These are phyloP conservation scores for Phyllotis vaccarum DNA, from an alignment of 2,797 vertebrate genomes.

Conservation along the genomic window DNA sequence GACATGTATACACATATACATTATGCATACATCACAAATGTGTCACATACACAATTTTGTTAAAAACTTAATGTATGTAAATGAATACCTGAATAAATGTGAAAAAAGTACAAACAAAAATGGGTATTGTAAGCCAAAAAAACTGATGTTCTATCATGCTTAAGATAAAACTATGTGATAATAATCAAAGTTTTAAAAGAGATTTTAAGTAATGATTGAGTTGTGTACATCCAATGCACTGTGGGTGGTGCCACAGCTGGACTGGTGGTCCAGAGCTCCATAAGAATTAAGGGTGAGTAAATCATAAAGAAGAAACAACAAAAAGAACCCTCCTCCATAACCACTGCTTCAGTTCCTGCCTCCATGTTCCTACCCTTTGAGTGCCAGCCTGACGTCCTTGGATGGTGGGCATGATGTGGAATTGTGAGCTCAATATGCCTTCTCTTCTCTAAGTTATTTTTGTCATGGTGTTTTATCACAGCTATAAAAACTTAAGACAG, in stretches of 20 bases:
- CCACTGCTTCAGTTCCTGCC: not conserved
- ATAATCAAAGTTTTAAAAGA: not conserved
- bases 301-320: too few species aligned
- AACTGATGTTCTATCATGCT: not conserved
- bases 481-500: not conserved
- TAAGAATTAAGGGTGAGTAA: not conserved
- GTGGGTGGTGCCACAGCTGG: not conserved
- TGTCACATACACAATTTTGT: not conserved
- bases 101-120: constrained; percentile 5
- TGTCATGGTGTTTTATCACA: not conserved
- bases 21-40: not conserved
- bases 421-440: not conserved
- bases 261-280: not conserved
- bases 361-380: not conserved
- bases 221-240: too few species aligned
- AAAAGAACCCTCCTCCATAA: too few species aligned
- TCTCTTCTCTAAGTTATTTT: not conserved
- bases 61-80: not conserved
- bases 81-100: not conserved
- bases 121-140: not conserved
- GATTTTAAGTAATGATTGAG: not conserved
- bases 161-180: not conserved
- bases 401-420: too few species aligned
- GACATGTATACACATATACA: not conserved
- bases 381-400: not conserved